These are phyloP conservation scores for Cryptops parisi DNA, from an alignment of 2,888 invertebrate genomes.

Conservation along the genomic window DNA sequence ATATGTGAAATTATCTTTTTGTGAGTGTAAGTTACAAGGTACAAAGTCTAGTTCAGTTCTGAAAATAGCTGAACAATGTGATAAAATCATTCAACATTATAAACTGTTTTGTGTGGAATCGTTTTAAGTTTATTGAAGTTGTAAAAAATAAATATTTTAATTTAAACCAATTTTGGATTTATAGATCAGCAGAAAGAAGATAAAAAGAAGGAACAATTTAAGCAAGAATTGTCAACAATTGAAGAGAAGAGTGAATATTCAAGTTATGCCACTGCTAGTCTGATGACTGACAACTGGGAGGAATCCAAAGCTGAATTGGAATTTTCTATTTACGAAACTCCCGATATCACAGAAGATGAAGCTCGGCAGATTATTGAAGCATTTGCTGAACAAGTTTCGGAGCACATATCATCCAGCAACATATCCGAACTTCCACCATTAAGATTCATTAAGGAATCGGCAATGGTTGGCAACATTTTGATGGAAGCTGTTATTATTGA, in stretches of 20 bases:
- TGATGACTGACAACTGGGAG: conserved; percentile 16
- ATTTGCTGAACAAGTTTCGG: conserved; percentile 84
- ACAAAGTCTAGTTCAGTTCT: too few relatives aligned
- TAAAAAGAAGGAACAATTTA: conserved; percentile 13
- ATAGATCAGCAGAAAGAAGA: conserved; percentile 12
- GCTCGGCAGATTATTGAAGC: conserved; percentile 82
- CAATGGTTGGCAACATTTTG: conserved; percentile 66
- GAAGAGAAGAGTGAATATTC: conserved; percentile 18
- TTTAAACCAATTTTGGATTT: too few relatives aligned
- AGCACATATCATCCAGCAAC: conserved; percentile 47
- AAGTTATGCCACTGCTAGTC: conserved; percentile 17
- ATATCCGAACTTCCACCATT: conserved; percentile 66
- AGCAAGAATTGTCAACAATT: conserved; percentile 18
- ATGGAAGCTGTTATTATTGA: conserved; percentile 89
- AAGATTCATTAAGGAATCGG: conserved; percentile 75
- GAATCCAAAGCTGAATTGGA: conserved; percentile 17
- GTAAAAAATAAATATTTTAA: too few relatives aligned
- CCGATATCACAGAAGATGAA: conserved; percentile 81
- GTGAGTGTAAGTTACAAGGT: too few relatives aligned
- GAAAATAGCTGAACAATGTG: too few relatives aligned
- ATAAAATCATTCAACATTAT: too few relatives aligned
- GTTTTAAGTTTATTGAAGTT: too few relatives aligned
- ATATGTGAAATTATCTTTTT: too few relatives aligned
- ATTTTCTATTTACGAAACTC: conserved; percentile 69
- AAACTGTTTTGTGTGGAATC: too few relatives aligned